These are phyloP conservation scores for Lacanobia wlatinum DNA, from an alignment of 2,888 invertebrate genomes.

Conservation along the genomic window DNA sequence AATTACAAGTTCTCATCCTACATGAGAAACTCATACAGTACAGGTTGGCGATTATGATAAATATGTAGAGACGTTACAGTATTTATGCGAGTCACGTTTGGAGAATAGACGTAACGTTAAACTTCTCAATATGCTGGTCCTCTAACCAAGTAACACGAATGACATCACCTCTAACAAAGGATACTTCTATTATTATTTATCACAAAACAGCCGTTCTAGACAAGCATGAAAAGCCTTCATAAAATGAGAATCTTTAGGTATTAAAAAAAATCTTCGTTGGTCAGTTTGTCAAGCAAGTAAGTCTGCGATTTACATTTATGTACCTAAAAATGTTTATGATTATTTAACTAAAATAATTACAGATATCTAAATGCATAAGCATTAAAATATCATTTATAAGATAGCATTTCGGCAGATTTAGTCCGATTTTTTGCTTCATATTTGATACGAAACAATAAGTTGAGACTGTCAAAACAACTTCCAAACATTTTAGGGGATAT, in stretches of 20 bases:
- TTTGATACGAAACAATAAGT: background rate
- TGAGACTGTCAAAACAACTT: background rate
- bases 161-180: conserved; percentile 54
- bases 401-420: background rate
- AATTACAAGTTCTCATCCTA: background rate
- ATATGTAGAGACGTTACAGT: conserved; percentile 31
- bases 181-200: conserved; percentile 50
- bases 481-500: background rate
- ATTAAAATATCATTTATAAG: background rate
- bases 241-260: conserved; percentile 7
- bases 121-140: conserved; percentile 54
- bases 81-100: conserved; percentile 46
- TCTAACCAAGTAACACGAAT: conserved; percentile 63
- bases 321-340: conserved; percentile 6
- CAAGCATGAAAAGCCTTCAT: conserved; percentile 23
- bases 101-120: conserved; percentile 39
- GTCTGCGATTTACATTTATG: background rate
- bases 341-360: background rate
- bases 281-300: background rate
- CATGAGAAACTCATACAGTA: conserved; percentile 6
- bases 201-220: conserved; percentile 27
- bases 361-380: too few relatives aligned
- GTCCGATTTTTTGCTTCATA: background rate
- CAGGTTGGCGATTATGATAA: conserved; percentile 35
- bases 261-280: background rate